A percentile compares a stretch with the other conserved stretches of the same genome.
Conservation (phyloP, 2,797 vertebrate species). For the Hypotaenidia philippensis region DNA sequence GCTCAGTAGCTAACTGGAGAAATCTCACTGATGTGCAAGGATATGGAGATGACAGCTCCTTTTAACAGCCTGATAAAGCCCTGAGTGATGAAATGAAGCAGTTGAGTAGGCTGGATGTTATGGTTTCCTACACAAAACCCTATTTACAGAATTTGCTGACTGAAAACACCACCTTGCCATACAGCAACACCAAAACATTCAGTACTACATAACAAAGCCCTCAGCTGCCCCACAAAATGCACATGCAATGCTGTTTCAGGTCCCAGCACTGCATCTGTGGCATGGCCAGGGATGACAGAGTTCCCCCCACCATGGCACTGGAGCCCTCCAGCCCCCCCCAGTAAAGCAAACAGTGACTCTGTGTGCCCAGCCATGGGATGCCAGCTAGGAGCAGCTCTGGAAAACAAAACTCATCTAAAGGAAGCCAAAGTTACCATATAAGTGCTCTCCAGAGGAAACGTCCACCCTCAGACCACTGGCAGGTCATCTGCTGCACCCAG, state of each 20-base stretch:
- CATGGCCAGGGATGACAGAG: background rate
- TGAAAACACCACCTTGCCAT: background rate
- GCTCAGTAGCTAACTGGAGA: background rate
- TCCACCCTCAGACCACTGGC: background rate
- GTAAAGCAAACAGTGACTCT: background rate
- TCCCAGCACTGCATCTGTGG: background rate
- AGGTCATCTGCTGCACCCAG: background rate
- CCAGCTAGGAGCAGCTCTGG: background rate
- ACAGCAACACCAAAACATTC: background rate
- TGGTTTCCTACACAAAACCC: background rate
- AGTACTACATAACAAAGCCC: background rate
- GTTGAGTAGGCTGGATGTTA: background rate
- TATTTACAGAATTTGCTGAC: background rate
- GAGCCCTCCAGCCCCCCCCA: background rate
- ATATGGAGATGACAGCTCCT: background rate
- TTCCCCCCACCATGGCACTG: background rate
- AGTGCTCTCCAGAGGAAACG: background rate
- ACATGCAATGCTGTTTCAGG: fast-evolving
- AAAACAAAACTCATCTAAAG: background rate
- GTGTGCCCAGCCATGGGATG: background rate
- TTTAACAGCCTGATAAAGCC: background rate
- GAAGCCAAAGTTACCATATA: background rate
- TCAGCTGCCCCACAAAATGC: background rate
- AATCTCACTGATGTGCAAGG: background rate
- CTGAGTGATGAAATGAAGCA: background rate